Evolutionary conservation across 2,113 vertebrate genomes (phyloP).

Genomic region (Megaceryle maxima): DNA sequence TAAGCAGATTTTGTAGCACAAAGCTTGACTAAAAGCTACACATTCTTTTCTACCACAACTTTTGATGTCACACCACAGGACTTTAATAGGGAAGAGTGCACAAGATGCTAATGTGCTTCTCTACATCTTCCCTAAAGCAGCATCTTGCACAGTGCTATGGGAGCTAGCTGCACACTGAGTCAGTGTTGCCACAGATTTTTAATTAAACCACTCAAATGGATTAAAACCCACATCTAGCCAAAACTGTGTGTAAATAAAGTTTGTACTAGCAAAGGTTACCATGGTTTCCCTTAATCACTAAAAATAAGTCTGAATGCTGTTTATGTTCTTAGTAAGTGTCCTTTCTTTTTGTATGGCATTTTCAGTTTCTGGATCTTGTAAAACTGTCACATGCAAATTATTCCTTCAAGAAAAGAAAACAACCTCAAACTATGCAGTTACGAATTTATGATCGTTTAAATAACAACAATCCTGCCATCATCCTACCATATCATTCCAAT

Average conservation of each 20-base stretch:
- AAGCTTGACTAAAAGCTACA: background rate
- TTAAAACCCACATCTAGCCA: background rate
- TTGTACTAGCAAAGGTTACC: background rate
- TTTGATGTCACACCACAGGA: background rate
- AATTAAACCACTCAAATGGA: background rate
- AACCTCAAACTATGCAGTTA: background rate
- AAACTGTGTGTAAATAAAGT: background rate
- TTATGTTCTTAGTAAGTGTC: background rate
- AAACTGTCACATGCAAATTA: background rate
- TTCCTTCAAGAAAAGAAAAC: background rate
- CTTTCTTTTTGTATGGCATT: background rate
- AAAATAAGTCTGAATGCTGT: background rate
- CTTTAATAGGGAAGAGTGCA: background rate
- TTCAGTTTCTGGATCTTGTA: background rate
- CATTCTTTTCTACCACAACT: background rate
- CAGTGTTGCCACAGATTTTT: background rate
- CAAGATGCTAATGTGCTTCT: background rate
- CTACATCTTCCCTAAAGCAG: background rate
- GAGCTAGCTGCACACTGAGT: background rate
- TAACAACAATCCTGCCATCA: background rate
- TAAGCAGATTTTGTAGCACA: background rate
- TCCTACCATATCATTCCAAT: background rate
- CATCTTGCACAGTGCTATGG: background rate
- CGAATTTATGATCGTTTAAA: background rate
- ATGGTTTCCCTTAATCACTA: background rate